Conservation (phyloP, 2,797 vertebrate genomes). For the Propithecus perrieri region DNA sequence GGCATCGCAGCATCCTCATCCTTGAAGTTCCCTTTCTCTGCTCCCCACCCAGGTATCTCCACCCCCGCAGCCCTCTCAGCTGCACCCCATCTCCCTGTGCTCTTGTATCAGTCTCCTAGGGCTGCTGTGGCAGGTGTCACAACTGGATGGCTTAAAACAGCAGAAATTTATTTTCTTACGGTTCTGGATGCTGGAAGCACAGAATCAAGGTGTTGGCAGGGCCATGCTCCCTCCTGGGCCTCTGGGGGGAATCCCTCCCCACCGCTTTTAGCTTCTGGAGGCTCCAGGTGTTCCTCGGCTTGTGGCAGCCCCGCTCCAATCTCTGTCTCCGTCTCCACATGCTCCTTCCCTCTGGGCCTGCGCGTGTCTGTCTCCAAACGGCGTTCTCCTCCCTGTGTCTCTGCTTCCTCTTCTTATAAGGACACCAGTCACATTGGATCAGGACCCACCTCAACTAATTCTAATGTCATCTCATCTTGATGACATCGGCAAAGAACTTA, state of each 20-base stretch:
- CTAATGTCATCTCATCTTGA: not conserved
- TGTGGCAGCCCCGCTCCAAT: not conserved
- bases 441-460: not conserved
- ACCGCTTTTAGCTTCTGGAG: not conserved
- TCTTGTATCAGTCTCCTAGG: not conserved
- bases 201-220: not conserved
- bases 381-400: not conserved
- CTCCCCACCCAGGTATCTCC: not conserved
- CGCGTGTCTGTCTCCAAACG: rapidly evolving
- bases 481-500: not conserved
- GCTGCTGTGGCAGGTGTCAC: not conserved
- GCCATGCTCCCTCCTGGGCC: rapidly evolving
- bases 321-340: not conserved
- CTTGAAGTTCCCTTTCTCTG: not conserved
- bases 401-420: not conserved
- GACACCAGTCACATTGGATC: not conserved
- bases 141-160: not conserved
- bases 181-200: not conserved
- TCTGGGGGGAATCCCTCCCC: not conserved
- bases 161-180: not conserved
- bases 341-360: not conserved
- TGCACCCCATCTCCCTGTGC: not conserved
- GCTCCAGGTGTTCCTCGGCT: not conserved
- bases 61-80: no score
- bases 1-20: not conserved